Conservation (phyloP, 2,888 invertebrate species). For the Leuctra nigra region DNA sequence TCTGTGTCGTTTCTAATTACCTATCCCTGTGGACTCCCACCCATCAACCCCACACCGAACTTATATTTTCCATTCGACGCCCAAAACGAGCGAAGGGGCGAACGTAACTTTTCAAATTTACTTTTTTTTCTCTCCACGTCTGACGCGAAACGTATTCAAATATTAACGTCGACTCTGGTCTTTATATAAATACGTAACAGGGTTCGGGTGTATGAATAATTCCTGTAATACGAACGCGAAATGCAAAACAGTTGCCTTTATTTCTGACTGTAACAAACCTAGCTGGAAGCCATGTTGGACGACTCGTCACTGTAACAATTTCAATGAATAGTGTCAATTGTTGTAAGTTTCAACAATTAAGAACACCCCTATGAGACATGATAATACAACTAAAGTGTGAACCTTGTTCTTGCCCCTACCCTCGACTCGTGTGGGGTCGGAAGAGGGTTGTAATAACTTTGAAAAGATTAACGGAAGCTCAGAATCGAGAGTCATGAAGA, state of each 20-base stretch:
- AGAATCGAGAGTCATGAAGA: too few species aligned
- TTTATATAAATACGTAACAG: constrained; percentile 11
- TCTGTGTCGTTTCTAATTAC: constrained; percentile 16
- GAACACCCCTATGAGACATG: too few species aligned
- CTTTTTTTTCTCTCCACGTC: constrained; percentile 6
- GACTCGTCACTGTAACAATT: too few species aligned
- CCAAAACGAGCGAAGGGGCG: background rate
- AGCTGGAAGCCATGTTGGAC: too few species aligned
- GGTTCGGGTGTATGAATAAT: constrained; percentile 7
- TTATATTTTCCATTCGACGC: background rate
- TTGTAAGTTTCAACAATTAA: too few species aligned
- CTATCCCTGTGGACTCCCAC: constrained; percentile 7
- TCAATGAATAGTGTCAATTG: too few species aligned
- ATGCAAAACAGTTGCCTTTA: constrained; percentile 3
- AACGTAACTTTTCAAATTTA: constrained; percentile 14
- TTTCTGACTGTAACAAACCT: too few species aligned
- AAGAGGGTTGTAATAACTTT: too few species aligned
- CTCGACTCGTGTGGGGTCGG: too few species aligned
- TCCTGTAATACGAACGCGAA: background rate
- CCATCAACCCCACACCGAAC: constrained; percentile 5
- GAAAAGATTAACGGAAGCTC: too few species aligned
- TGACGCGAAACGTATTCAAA: constrained; percentile 12
- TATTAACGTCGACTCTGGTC: constrained; percentile 8
- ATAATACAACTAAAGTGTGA: too few species aligned
- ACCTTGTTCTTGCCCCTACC: too few species aligned